phyloP scores from a whole-genome alignment of 2,113 vertebrate genomes.

The Sylvilagus bachmani region DNA sequence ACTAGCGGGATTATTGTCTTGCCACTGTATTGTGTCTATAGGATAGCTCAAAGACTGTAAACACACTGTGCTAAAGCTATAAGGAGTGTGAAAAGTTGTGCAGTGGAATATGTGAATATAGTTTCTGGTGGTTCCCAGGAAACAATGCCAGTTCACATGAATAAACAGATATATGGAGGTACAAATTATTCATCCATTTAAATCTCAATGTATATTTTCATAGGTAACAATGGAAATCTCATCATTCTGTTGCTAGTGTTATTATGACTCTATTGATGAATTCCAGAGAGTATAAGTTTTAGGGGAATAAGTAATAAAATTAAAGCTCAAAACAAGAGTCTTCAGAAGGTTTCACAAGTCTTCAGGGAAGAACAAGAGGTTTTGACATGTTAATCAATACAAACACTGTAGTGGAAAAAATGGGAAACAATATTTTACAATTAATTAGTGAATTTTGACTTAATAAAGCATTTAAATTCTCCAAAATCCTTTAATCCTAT shows the following conservation, averaged over 20 bases:
- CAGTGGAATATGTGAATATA: not conserved
- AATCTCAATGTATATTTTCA: not conserved
- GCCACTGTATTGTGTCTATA: not conserved
- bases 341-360: not conserved
- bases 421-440: not conserved
- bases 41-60: not conserved
- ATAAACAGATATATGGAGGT: not conserved
- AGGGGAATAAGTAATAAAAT: constrained; percentile 1
- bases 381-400: constrained; percentile 4
- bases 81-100: not conserved
- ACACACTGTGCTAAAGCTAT: not conserved
- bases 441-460: constrained; percentile 24
- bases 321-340: constrained; percentile 6
- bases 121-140: not conserved
- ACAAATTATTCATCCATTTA: not conserved
- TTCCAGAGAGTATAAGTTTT: not conserved
- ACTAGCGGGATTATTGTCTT: not conserved
- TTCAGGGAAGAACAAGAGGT: not conserved
- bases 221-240: not conserved
- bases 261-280: constrained; percentile 16
- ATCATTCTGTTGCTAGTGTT: not conserved
- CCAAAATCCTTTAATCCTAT: constrained; percentile 27
- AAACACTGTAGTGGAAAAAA: not conserved
- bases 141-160: not conserved
- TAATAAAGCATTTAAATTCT: not conserved